These are phyloP conservation scores for Neodiprion lecontei DNA, from an alignment of 1,140 invertebrate genomes.

Conservation along the genomic window DNA sequence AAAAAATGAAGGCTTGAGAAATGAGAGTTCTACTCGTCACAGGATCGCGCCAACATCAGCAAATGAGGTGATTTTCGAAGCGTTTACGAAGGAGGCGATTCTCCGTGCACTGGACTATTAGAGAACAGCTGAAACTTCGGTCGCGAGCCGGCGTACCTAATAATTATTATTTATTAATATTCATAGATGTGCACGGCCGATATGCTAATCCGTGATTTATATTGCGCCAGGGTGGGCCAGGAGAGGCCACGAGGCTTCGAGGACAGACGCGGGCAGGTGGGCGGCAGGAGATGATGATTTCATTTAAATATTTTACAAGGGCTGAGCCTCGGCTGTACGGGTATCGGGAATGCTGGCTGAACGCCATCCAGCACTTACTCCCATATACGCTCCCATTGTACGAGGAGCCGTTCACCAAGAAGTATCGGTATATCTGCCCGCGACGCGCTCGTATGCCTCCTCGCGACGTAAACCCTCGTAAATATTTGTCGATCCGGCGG, in stretches of 20 bases:
- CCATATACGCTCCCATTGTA: background rate
- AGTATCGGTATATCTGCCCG: background rate
- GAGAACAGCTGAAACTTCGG: background rate
- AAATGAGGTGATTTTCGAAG: too few relatives aligned
- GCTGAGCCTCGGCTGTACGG: background rate
- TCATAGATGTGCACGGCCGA: constrained; percentile 34
- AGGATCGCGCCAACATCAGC: too few relatives aligned
- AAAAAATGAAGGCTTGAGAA: background rate
- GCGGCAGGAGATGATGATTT: constrained; percentile 14
- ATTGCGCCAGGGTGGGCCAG: constrained; percentile 19
- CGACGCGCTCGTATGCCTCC: background rate
- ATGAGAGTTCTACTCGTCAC: constrained; percentile 20
- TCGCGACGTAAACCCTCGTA: background rate
- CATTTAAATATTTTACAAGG: constrained; percentile 18
- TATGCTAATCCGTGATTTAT: constrained; percentile 42
- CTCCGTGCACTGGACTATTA: background rate
- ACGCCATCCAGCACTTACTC: background rate
- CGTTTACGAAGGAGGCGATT: too few relatives aligned
- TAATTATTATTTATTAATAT: constrained; percentile 43
- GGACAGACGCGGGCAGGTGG: constrained; percentile 5
- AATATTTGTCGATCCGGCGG: background rate
- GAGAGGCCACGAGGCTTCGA: background rate
- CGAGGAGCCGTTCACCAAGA: background rate
- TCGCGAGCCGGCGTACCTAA: constrained; percentile 19
- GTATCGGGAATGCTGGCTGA: background rate